Evolutionary conservation across 1,140 invertebrate species (phyloP), one percentile per base, ranked within the genome.

Genomic region (Apis mellifera): DNA sequence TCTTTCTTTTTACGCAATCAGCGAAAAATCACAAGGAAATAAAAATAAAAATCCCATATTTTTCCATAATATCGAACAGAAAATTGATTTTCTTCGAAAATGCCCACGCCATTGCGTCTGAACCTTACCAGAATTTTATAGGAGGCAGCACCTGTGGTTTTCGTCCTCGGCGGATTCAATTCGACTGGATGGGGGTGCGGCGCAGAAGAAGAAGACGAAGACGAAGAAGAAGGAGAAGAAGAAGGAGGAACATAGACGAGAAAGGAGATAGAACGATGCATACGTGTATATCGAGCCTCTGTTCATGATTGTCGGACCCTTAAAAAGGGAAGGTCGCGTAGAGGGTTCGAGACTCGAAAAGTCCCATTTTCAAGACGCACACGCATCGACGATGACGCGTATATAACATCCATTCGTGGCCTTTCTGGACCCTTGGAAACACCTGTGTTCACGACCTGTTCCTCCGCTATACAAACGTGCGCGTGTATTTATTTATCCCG

Each of bases 401-500:
- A 60, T 72, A 60, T 79, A 86, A 73, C 73, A 57, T 79, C 64
- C 84, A 80, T 62, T 62, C 83, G 64, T 83, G 73, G 73, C 82
- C 69, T 90, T 73, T 79, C 88, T 83, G 73, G 60, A 82, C 86
- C 91, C 89, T 90, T 87, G 83, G 73, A 91, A 88, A 91, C 91
- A 92, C 92, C 92, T 92, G 92, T 92, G 89, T 82, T n/a, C 72
- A 86, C 89, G 52, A 79, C 76, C 57, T 84, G 76, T 71, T 78
- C 62, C 60, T 21, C 48, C 9, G 17, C 17, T 62, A 60, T 23
- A 42, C 48, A 42, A 21, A 23, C 42, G 11, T 57, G 85, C 81
- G 82, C 77, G 83, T 90, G 89, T 86, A 84, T 92, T 92, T 91
- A 92, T 92, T 90, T 89, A 90, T 92, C 88, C 89, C 57, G 85